A percentile compares a stretch with the other conserved stretches of the same genome.
Evolutionary conservation across 2,888 invertebrate genomes (phyloP).

Genomic region (Tachina fera): DNA sequence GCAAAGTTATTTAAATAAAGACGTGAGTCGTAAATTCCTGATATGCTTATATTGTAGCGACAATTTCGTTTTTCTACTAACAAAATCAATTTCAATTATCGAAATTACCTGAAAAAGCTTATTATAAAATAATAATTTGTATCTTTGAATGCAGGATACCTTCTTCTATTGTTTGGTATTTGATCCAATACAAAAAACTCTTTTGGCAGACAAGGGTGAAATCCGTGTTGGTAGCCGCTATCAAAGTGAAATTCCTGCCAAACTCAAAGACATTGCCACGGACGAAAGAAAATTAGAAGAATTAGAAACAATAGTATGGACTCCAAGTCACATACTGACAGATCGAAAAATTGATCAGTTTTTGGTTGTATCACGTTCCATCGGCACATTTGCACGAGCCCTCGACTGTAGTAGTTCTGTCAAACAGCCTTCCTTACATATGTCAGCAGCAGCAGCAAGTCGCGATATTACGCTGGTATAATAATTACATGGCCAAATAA

Average conservation of each 20-base stretch:
- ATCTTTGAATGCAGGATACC: conserved; percentile 89
- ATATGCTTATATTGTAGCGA: conserved; percentile 49
- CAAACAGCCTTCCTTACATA: conserved; percentile 98
- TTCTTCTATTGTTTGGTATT: conserved; percentile 99
- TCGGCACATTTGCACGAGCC: conserved; percentile 99
- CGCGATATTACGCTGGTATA: conserved; percentile 97
- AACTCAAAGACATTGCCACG: conserved; percentile 89
- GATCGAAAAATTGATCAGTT: conserved; percentile 99
- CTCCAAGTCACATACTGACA: conserved; percentile 94
- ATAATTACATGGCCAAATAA: not conserved
- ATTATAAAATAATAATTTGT: conserved; percentile 25
- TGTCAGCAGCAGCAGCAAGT: conserved; percentile 99
- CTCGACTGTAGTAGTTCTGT: conserved; percentile 99
- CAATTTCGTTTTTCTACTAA: not conserved
- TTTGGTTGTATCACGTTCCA: conserved; percentile 95
- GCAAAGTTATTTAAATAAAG: conserved; percentile 97
- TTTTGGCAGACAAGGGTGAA: conserved; percentile 99
- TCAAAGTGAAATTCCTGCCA: conserved; percentile 95
- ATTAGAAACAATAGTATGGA: conserved; percentile 97
- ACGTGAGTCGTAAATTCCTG: conserved; percentile 87
- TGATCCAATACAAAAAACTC: conserved; percentile 99
- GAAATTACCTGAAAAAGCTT: not conserved
- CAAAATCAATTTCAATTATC: not conserved
- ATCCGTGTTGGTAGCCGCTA: conserved; percentile 96
- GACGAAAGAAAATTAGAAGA: conserved; percentile 88